phyloP scores from a whole-genome alignment of 2,888 invertebrate species.

The Criorhina ranunculi region DNA sequence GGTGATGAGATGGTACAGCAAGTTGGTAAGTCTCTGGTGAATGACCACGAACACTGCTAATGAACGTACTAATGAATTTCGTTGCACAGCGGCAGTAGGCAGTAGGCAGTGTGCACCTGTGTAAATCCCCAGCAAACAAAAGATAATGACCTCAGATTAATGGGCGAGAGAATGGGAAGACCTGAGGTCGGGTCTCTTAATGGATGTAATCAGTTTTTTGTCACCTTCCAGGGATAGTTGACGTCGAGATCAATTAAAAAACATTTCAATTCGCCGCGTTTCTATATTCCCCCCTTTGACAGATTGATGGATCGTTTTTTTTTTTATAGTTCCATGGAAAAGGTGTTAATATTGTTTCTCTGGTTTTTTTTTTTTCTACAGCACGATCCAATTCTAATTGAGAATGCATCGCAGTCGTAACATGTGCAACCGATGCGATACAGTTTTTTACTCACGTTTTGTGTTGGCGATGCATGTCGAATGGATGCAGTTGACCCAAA shows the following conservation, averaged over 20 bases:
- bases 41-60: conserved; percentile 43
- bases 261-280: conserved; percentile 17
- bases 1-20: conserved; percentile 27
- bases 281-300: neutral
- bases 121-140: conserved; percentile 44
- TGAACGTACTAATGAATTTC: conserved; percentile 55
- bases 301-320: conserved; percentile 25
- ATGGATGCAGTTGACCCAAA: conserved; percentile 72
- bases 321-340: conserved; percentile 28
- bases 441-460: conserved; percentile 62
- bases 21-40: conserved; percentile 20
- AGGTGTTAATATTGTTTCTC: conserved; percentile 44
- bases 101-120: conserved; percentile 39
- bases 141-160: conserved; percentile 62
- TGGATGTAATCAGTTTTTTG: conserved; percentile 24
- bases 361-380: conserved; percentile 9
- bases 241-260: conserved; percentile 15
- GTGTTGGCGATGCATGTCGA: conserved; percentile 73
- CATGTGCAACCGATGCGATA: conserved; percentile 40
- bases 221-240: conserved; percentile 5
- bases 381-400: conserved; percentile 31
- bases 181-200: neutral
- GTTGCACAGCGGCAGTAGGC: conserved; percentile 11
- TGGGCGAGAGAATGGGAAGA: neutral
- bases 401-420: conserved; percentile 41